These are phyloP conservation scores for Saguinus midas DNA, from an alignment of 2,113 vertebrate genomes.

Conservation along the genomic window DNA sequence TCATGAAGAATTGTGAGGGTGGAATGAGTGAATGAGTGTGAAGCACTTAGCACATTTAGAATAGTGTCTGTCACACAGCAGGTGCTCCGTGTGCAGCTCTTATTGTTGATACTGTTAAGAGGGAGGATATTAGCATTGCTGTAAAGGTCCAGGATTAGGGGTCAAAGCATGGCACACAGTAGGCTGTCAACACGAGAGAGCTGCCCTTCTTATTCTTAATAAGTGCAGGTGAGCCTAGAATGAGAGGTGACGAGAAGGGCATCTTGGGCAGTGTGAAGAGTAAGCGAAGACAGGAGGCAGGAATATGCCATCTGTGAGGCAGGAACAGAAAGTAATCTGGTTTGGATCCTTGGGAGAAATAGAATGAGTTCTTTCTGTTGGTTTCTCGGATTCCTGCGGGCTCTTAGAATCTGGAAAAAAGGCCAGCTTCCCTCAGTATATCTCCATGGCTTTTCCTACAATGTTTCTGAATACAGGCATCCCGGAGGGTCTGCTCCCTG, in stretches of 20 bases:
- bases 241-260: not conserved
- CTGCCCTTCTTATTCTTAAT: not conserved
- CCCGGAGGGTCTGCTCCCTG: not conserved
- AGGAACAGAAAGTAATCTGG: not conserved
- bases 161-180: not conserved
- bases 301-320: not conserved
- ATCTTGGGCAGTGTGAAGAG: not conserved
- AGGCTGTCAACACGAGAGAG: not conserved
- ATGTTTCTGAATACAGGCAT: slow-evolving; percentile 43
- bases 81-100: not conserved
- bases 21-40: not conserved
- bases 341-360: not conserved
- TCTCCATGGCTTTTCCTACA: not conserved
- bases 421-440: not conserved
- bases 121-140: not conserved
- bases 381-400: not conserved
- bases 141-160: not conserved
- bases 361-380: not conserved
- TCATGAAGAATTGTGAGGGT: not conserved
- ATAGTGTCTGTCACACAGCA: not conserved
- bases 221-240: not conserved
- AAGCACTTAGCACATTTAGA: not conserved
- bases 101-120: not conserved
- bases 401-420: not conserved
- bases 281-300: not conserved